phyloP scores from a whole-genome alignment of 2,888 invertebrate species.

The Schizotus pectinicornis region DNA sequence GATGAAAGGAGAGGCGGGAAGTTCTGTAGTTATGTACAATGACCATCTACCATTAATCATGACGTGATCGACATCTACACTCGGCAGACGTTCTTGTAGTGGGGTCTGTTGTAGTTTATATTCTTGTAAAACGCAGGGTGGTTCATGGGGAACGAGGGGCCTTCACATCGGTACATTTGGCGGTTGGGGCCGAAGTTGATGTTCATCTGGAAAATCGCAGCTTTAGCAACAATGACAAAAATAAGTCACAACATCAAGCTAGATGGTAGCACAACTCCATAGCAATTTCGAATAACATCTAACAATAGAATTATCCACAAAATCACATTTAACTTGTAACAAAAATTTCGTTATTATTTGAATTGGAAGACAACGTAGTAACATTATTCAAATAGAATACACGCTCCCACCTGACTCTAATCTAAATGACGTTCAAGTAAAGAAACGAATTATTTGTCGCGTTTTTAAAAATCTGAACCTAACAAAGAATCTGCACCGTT shows the following conservation, averaged over 20 bases:
- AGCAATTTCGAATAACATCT: too few relatives aligned
- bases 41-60: constrained; percentile 51
- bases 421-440: too few relatives aligned
- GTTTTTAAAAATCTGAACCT: too few relatives aligned
- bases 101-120: constrained; percentile 53
- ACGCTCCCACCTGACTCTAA: too few relatives aligned
- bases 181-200: constrained; percentile 51
- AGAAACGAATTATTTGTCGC: too few relatives aligned
- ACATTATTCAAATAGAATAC: too few relatives aligned
- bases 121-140: constrained; percentile 53
- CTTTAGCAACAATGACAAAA: too few relatives aligned
- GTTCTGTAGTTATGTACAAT: constrained; percentile 21
- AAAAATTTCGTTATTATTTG: too few relatives aligned
- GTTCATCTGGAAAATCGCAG: constrained; percentile 49
- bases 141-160: constrained; percentile 49
- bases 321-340: too few relatives aligned
- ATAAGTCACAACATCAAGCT: too few relatives aligned
- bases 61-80: constrained; percentile 46
- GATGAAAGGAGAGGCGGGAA: not conserved
- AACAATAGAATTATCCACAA: not conserved
- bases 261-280: not conserved
- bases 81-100: constrained; percentile 55
- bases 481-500: too few relatives aligned
- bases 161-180: constrained; percentile 53
- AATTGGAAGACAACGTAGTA: not conserved